Base-by-base conservation (phyloP, 2,113 vertebrate genomes). In the Thunnus thynnus region DNA sequence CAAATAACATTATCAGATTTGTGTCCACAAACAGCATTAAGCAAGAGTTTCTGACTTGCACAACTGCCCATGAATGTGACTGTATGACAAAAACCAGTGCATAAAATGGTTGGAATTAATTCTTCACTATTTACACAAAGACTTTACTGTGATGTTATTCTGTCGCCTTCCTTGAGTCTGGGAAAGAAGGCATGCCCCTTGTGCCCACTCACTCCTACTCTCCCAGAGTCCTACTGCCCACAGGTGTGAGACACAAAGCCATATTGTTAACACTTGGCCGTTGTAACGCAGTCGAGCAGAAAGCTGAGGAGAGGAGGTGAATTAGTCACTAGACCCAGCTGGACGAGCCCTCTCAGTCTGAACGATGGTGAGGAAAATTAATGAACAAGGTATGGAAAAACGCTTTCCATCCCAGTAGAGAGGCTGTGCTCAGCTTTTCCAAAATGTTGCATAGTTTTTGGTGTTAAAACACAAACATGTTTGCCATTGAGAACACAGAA, bases 211-310 rank as follows among this genome's bases (percentile, higher is more conserved):
- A 76, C 76, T 74, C 78, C 90, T 48, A 63, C 80, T 65, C 76
- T 68, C 76, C 55, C n/a, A 3, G 78, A 79, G 78, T 63, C 69
- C 67, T 64, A 20, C 83, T 71, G 76, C 86, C 87, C 87, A 91
- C 90, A 90, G 88, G 83, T 85, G 87, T 80, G 74, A 78, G 57
- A 73, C 82, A 92, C 75, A 92, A 91, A 91, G 82, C 63, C 75
- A 82, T 78, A 87, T 78, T 91, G 87, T 91, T 88, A 82, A 86
- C 82, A 71, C 57, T 73, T 79, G 76, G 85, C 74, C 16, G 27
- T 76, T 62, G 73, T 57, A 66, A 78, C 62, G 13, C 62, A 47
- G 70, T 73, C 10, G 22, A 72, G 70, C 27, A 82, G 58, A 76
- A 67, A 71, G 60, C 44, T 56, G 65, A 68, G 27, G 61, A 86